Evolutionary conservation across 2,888 invertebrate genomes (phyloP).

Genomic region (Drosophila pseudotakahashii): DNA sequence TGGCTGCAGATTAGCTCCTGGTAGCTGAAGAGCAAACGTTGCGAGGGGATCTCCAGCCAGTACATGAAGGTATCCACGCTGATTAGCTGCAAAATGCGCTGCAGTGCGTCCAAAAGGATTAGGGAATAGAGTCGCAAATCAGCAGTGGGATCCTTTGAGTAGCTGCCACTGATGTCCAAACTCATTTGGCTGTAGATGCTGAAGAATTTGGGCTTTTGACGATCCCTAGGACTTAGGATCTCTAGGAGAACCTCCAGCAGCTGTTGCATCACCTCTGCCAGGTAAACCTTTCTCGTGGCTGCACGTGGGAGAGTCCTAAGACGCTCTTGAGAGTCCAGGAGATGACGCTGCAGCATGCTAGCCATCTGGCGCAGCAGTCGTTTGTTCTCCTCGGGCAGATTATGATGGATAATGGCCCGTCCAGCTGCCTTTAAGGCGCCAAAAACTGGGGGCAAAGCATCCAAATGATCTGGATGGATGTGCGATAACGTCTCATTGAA

Average conservation of each 20-base stretch:
- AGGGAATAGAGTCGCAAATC: not conserved
- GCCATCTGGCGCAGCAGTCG: not conserved
- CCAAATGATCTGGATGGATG: not conserved
- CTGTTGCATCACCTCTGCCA: conserved; percentile 49
- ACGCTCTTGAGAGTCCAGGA: conserved; percentile 4
- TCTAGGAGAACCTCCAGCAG: conserved; percentile 28
- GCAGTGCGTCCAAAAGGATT: conserved; percentile 46
- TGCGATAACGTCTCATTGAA: conserved; percentile 36
- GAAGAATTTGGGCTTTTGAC: conserved; percentile 2
- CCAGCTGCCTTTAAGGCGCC: conserved; percentile 40
- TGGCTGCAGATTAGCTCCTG: conserved; percentile 46
- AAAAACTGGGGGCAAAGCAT: conserved; percentile 17
- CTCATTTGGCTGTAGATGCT: conserved; percentile 35
- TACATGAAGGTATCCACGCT: conserved; percentile 47
- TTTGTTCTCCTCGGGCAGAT: not conserved
- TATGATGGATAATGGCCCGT: conserved; percentile 27
- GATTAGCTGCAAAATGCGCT: conserved; percentile 44
- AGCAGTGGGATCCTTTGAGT: not conserved
- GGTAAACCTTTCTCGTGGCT: conserved; percentile 36
- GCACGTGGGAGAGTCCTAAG: not conserved
- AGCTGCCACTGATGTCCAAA: not conserved
- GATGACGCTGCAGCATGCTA: conserved; percentile 50
- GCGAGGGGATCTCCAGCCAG: conserved; percentile 58
- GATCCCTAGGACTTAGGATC: conserved; percentile 1
- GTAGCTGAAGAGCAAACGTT: conserved; percentile 34